phyloP scores from a whole-genome alignment of 2,888 invertebrate species.

The Cerastis leucographa region DNA sequence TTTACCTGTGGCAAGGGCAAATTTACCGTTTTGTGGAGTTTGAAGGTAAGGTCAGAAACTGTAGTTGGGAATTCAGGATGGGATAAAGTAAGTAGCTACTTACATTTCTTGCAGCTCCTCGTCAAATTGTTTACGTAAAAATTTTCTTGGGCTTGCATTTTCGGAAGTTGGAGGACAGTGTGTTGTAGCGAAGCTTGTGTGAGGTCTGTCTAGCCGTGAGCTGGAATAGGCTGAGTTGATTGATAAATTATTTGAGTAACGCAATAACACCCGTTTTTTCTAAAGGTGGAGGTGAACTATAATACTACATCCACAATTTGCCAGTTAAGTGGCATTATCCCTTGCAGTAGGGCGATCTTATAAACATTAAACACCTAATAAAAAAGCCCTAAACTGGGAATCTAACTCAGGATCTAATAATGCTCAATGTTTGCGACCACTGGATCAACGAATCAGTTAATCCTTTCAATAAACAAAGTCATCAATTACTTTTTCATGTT shows the following conservation, averaged over 20 bases:
- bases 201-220: background rate
- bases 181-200: background rate
- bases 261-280: background rate
- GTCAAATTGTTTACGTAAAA: background rate
- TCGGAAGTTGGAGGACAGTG: background rate
- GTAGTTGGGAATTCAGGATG: background rate
- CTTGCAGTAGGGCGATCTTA: background rate
- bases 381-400: background rate
- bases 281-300: too few relatives aligned
- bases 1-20: constrained; percentile 77
- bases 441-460: background rate
- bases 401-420: too few relatives aligned
- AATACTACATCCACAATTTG: background rate
- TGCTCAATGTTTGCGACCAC: background rate
- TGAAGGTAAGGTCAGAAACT: constrained; percentile 70
- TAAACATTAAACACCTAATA: background rate
- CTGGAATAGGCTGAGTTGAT: background rate
- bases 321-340: background rate
- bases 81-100: background rate
- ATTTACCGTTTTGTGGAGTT: constrained; percentile 66
- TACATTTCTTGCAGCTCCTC: background rate
- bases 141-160: background rate
- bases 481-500: background rate
- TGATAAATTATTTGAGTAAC: background rate
- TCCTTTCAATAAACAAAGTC: background rate